Evolutionary conservation across 2,888 invertebrate genomes (phyloP), one percentile per base, ranked within the genome.

Genomic region (Chymomyza procnemis): DNA sequence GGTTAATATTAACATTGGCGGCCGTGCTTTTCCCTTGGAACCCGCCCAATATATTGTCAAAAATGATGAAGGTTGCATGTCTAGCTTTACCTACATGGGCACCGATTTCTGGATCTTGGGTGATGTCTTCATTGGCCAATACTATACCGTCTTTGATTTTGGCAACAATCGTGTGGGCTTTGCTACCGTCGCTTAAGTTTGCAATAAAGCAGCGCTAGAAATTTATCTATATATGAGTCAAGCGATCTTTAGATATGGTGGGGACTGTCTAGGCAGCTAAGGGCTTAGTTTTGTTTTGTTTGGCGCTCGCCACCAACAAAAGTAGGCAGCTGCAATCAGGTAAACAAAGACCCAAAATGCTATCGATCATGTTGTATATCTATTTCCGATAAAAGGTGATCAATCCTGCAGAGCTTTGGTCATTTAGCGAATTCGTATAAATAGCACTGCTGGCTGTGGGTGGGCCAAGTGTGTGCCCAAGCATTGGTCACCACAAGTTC

Each of bases 121-220:
- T 67, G 98, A 98, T 91, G 96, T 97, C 73, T 99, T 98, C 92
- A 96, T 99, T 89, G 97, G 98, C 57, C 94, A 94, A 87, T 97
- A 94, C 92, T 99, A 98, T 92, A 96, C 98, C 0, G 96, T 97
- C 92, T 99, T 98, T 91, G 98, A 99, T 92, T 92, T 96, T 90
- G 95, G 93, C 71, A 96, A 96, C 88, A 93, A 94, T 85, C 93
- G 96, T 63, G 92, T 99, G 80, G 98, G 98, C 70, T 97, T 98
- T 91, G 98, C 98, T 56, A 88, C 90, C 72, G 93, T 94, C 52
- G 91, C 90, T 80, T 92, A 92, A 91, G 22, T 41, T 41, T 41
- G 12, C 34, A 41, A 41, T 41, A 41, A 41, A 41, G 34, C 9
- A 41, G 34, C 9, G 9, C 2, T 41, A 41, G 9, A 41, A 12